Evolutionary conservation across 2,888 invertebrate species (phyloP).

Genomic region (Aphidoletes aphidimyza): DNA sequence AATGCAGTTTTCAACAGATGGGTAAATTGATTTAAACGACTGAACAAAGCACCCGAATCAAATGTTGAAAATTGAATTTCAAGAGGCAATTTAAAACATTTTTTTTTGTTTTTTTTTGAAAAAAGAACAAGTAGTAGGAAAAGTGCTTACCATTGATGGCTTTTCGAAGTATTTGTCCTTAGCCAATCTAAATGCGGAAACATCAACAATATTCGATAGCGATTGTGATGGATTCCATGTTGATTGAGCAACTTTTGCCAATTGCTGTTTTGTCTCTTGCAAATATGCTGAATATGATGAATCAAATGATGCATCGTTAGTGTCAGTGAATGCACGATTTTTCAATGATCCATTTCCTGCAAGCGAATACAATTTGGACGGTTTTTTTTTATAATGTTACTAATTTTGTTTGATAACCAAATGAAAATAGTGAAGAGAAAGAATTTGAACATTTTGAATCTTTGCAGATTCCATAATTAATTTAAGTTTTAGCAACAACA

Average conservation of each 20-base stretch:
- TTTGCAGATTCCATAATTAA: too few species aligned
- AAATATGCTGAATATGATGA: constrained; percentile 47
- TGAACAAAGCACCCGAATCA: too few species aligned
- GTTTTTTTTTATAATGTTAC: too few species aligned
- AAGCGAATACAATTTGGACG: neutral
- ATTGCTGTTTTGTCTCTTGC: constrained; percentile 16
- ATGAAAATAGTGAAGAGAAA: neutral
- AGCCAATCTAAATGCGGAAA: neutral
- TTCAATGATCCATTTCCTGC: constrained; percentile 35
- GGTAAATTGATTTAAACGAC: neutral
- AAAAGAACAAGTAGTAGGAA: neutral
- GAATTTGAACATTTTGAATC: neutral
- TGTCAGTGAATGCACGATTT: constrained; percentile 47
- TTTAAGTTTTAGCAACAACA: too few species aligned
- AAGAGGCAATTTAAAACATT: too few species aligned
- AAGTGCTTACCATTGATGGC: constrained; percentile 58
- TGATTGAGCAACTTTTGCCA: constrained; percentile 8
- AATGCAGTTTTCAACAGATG: neutral
- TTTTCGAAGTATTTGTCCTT: constrained; percentile 58
- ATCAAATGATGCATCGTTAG: constrained; percentile 55
- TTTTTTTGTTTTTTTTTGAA: neutral
- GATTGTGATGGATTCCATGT: constrained; percentile 39
- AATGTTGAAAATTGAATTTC: too few species aligned
- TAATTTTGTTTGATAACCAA: neutral
- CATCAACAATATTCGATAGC: constrained; percentile 47